Evolutionary conservation across 2,113 vertebrate species (phyloP).

Genomic region (Datnioides undecimradiatus): DNA sequence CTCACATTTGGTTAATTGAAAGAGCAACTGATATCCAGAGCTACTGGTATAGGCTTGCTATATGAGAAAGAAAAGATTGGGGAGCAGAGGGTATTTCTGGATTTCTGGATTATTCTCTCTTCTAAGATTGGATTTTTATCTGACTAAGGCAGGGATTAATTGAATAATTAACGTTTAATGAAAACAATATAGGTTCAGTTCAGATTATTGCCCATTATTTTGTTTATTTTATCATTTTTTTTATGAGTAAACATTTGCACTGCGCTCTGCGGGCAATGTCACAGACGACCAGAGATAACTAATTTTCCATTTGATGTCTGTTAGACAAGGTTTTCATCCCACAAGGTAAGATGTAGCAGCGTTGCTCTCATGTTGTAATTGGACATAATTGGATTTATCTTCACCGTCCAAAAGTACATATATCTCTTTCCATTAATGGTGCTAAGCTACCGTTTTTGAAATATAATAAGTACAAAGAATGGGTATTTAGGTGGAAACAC

Average conservation of each 20-base stretch:
- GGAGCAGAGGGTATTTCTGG: neutral
- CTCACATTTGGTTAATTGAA: conserved; percentile 69
- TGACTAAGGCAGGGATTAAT: neutral
- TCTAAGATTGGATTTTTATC: conserved; percentile 1
- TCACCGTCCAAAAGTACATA: neutral
- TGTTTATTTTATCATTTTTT: neutral
- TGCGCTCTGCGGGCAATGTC: neutral
- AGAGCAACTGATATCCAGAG: conserved; percentile 45
- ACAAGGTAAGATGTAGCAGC: neutral
- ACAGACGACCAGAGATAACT: neutral
- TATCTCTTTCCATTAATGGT: neutral
- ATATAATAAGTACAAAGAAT: neutral
- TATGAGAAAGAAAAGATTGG: neutral
- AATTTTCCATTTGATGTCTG: neutral
- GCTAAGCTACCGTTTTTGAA: neutral
- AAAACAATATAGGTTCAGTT: neutral
- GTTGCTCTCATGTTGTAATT: too few relatives aligned
- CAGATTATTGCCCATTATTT: neutral
- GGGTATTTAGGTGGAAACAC: neutral
- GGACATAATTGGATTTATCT: neutral
- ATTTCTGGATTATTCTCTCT: neutral
- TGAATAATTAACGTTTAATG: neutral
- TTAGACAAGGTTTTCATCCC: neutral
- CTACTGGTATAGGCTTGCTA: neutral
- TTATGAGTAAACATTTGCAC: neutral